Conservation (phyloP, 2,797 vertebrate species). For the Cottoperca gobio region DNA sequence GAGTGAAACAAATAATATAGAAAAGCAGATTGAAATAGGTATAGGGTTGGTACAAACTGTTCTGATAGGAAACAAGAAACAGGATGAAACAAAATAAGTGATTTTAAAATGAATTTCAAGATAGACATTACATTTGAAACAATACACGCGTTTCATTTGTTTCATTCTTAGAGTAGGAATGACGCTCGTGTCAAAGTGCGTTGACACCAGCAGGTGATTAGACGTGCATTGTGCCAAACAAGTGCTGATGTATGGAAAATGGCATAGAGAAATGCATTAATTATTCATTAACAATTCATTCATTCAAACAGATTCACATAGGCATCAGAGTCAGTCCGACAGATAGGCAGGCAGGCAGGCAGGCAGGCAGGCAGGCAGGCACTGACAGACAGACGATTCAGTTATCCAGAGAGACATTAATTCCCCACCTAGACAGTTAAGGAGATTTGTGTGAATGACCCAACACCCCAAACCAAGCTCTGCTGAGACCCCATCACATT, state of each 20-base stretch:
- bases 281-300: slow-evolving; percentile 24
- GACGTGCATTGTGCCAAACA: slow-evolving; percentile 36
- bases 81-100: slow-evolving; percentile 49
- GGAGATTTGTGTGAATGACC: slow-evolving; percentile 71
- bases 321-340: slow-evolving; percentile 1
- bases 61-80: slow-evolving; percentile 40
- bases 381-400: slow-evolving; percentile 47
- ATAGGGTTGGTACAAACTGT: slow-evolving; percentile 28
- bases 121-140: slow-evolving; percentile 34
- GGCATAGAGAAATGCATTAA: slow-evolving; percentile 9
- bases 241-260: slow-evolving; percentile 39
- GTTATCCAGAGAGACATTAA: slow-evolving; percentile 48
- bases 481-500: slow-evolving; percentile 64
- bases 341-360: slow-evolving; percentile 17
- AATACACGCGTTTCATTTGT: slow-evolving; percentile 2
- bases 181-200: slow-evolving; percentile 4
- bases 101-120: slow-evolving; percentile 42
- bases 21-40: slow-evolving; percentile 43
- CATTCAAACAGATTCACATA: slow-evolving; percentile 5
- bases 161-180: slow-evolving; percentile 6
- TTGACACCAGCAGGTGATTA: slow-evolving; percentile 5
- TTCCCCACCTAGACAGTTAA: slow-evolving; percentile 57
- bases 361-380: slow-evolving; percentile 26
- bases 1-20: slow-evolving; percentile 32
- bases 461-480: slow-evolving; percentile 50